Evolutionary conservation across 2,888 invertebrate species (phyloP), one percentile per base, ranked within the genome.

Genomic region (Drymonia ruficornis): DNA sequence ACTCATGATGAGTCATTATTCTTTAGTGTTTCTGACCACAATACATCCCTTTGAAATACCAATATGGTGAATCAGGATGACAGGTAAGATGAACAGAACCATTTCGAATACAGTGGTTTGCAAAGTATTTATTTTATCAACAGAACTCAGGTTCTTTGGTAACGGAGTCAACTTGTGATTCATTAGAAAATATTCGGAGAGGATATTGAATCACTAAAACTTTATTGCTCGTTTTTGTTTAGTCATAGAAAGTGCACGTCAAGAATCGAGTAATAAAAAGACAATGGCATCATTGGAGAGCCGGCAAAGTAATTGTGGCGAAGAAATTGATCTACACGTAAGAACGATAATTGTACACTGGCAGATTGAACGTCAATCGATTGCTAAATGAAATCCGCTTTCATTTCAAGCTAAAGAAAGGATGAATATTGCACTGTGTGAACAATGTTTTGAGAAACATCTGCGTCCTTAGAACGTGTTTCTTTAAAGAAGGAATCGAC

Each of bases 51-150:
- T 72, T 71, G 55, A 73, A 78, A 81, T 82, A 74, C 78, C 74
- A 73, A 77, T 67, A 68, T 71, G 68, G 63, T 87, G 89, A 86
- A 73, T 89, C 85, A 86, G 72, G 69, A 63, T 53, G 48, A 59
- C 65, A 72, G 72, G 65, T 64, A 58, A 58, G 60, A 53, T 50
- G 45, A 16, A 64, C 23, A 43, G 9, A 43, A 42, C 13, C 6
- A 19, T 23, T 28, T 29, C 2, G 36, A 53, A 29, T 49, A 12
- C 50, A 59, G 23, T 36, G 23, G 49, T 49, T 40, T 46, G 0
- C 11, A 31, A 11, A n/a, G 8, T 40, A 40, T 16, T 40, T 16
- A 36, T 36, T 44, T 34, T 53, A 51, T 31, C 15, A 42, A 43
- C 18, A 15, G 42, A 3, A 18, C 16, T 1, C 15, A 40, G 15